Conservation (phyloP, 2,888 invertebrate genomes). For the Aphidoletes aphidimyza region DNA sequence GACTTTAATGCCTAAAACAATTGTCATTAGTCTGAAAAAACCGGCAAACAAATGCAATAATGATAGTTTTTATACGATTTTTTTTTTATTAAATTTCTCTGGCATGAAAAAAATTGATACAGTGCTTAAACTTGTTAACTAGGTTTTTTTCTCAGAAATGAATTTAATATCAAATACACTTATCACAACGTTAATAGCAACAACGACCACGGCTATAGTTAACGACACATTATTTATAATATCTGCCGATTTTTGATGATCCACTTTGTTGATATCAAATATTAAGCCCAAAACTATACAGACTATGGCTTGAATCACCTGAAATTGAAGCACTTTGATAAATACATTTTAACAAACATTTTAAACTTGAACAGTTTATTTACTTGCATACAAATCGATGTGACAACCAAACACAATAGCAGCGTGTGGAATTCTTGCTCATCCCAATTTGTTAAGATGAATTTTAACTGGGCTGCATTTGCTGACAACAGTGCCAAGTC, state of each 20-base stretch:
- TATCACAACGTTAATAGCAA: conserved; percentile 57
- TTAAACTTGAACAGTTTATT: background rate
- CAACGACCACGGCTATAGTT: conserved; percentile 56
- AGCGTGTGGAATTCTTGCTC: conserved; percentile 57
- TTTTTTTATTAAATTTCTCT: too few species aligned
- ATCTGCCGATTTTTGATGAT: conserved; percentile 58
- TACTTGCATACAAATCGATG: conserved; percentile 58
- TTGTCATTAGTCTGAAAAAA: too few species aligned
- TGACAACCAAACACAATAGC: conserved; percentile 56
- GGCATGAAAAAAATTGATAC: too few species aligned
- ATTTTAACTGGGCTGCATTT: conserved; percentile 58
- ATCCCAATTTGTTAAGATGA: conserved; percentile 56
- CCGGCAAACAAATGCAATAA: too few species aligned
- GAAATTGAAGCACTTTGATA: too few species aligned
- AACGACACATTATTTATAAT: conserved; percentile 58
- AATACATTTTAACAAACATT: background rate
- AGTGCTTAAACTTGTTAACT: background rate
- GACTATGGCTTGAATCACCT: conserved; percentile 57
- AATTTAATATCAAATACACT: conserved; percentile 58
- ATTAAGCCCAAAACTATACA: conserved; percentile 57
- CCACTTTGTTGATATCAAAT: conserved; percentile 58
- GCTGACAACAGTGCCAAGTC: conserved; percentile 58
- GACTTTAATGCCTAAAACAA: too few species aligned
- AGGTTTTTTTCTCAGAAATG: background rate
- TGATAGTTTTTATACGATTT: too few species aligned